Percentiles rank a stretch among this genome's conserved stretches.
Evolutionary conservation across 2,888 invertebrate genomes (phyloP).

Genomic region (Campoplex nolae): DNA sequence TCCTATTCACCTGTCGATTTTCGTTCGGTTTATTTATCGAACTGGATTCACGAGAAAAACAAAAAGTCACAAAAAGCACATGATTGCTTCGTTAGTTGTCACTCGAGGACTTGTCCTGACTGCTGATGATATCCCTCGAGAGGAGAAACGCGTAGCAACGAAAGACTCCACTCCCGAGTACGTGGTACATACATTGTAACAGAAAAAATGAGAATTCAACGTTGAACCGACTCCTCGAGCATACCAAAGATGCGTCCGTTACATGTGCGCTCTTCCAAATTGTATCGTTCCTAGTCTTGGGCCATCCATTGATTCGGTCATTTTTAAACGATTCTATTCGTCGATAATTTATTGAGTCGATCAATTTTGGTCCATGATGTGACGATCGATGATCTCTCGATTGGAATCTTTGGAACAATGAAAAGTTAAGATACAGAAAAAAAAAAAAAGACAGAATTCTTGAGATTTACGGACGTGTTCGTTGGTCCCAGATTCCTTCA

Average conservation of each 20-base stretch:
- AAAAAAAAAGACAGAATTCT: not conserved
- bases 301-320: too few relatives aligned
- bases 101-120: conserved; percentile 41
- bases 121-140: conserved; percentile 15
- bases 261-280: too few relatives aligned
- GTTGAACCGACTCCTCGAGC: not conserved
- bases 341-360: too few relatives aligned
- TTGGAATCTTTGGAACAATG: not conserved
- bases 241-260: not conserved
- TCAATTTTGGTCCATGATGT: too few relatives aligned
- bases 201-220: not conserved
- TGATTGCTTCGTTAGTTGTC: conserved; percentile 38
- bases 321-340: too few relatives aligned
- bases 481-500: too few relatives aligned
- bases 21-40: conserved; percentile 5
- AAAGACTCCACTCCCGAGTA: conserved; percentile 19
- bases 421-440: not conserved
- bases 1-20: conserved; percentile 1
- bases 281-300: too few relatives aligned
- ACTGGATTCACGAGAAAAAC: not conserved
- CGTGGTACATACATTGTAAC: conserved; percentile 18
- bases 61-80: not conserved
- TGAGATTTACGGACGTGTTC: not conserved
- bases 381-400: too few relatives aligned
- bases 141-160: conserved; percentile 24